Conservation (phyloP, 2,113 vertebrate species). For the human region GRCh38 chr15:52353001-52353500, state of each 20-base stretch:
- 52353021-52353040: neutral
- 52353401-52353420: neutral
- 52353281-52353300: neutral
- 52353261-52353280: neutral
- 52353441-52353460: neutral
- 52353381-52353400: neutral
- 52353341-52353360: neutral
- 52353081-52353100: neutral
- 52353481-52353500: neutral
- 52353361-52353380: neutral
- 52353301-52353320: neutral
- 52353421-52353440: neutral
- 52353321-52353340: neutral
- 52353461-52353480: neutral
- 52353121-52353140: neutral
- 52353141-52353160: neutral
- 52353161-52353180: neutral
- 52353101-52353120: neutral
- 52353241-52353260: neutral
- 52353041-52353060: neutral
- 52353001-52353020: neutral
- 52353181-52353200: neutral
- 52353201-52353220: neutral
- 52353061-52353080: neutral
- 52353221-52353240: neutral